Base-by-base conservation (phyloP, 2,888 invertebrate genomes). In the Apamea anceps region DNA sequence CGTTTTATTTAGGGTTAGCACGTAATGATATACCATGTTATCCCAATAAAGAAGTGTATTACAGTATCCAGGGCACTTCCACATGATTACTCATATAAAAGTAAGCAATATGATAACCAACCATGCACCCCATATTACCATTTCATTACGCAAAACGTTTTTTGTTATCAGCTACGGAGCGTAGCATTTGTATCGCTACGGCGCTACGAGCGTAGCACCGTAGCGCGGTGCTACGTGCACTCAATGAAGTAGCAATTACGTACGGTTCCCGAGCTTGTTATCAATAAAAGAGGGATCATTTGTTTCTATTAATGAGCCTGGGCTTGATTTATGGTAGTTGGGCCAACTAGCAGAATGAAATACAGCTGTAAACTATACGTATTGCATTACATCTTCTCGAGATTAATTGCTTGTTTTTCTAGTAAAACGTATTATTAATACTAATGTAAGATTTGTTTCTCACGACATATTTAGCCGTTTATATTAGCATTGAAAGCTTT, bases 201-300 rank as follows among this genome's bases (percentile, higher is more conserved):
- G 51, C 18, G 63, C 81, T 89, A 85, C 79, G 81, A 63, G 6
- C 25, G 65, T 37, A 25, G 13, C 13, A 77, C 74, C 73, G 75
- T 80, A 86, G 82, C 72, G n/a, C 15, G 32, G 42, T 48, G 80
- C 81, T 85, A 83, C 84, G 73, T 76, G 79, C 81, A 78, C 68
- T 79, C 78, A 81, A 84, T 87, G 82, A 81, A 87, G 80, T 81
- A 76, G 86, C 81, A 80, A 84, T 89, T 86, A 83, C 77, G 73
- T 75, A 81, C 75, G 77, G 77, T 76, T 78, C 76, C 74, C 75
- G 72, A 71, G 82, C 70, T 87, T 86, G 81, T 82, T 82, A 88
- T 86, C 87, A 86, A 82, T 86, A 79, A 88, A 86, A 77, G 77
- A 75, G 82, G 80, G 70, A 80, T 82, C 84, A 79, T 88, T 87